Base-by-base conservation (phyloP, 2,888 invertebrate genomes). In the Caenorhabditis imperialis region DNA sequence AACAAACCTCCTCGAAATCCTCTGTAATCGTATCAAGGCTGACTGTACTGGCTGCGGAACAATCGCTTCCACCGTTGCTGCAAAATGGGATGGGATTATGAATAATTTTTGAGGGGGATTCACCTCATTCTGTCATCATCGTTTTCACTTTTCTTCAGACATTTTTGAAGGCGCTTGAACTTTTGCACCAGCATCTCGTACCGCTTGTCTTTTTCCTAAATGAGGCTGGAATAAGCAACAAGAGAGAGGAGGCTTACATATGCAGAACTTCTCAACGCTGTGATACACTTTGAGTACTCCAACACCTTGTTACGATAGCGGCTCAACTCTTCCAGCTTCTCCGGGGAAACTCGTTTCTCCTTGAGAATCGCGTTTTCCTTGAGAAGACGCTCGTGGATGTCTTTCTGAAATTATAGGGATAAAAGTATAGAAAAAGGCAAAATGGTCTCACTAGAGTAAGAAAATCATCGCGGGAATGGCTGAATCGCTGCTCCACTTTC, bases 231-330 rank as follows among this genome's bases (percentile, higher is more conserved):
- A 16, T 22, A 25, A 10, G n/a, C n/a, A n/a, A n/a, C n/a, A n/a
- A n/a, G n/a, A n/a, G n/a, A 53, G 51, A 37, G n/a, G 27, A 1
- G 10, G 42, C 74, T 53, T 33, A 85, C 85, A 65, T 81, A 67
- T 37, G 80, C 82, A 12, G 84, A 77, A 63, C 83, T 83, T 22
- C 87, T 65, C 14, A 87, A 74, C 2, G 86, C 85, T 10, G 85
- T 87, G 42, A 87, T 87, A 75, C 87, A 86, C 45, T 87, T 87
- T 37, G 85, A 86, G 61, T 85, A 83, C 58, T 87, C 87, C 7
- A 87, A 70, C 27, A 86, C 84, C 75, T 83, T 83, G 53, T 60
- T 72, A 20, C 80, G 61, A 65, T 87, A 87, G 33, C 85, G 67
- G 40, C 83, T 81, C 27, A 87, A 72, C 51, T 87, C 87, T 74